These are phyloP conservation scores for Cosmorhoe ocellata DNA, from an alignment of 2,888 invertebrate species.

Conservation along the genomic window DNA sequence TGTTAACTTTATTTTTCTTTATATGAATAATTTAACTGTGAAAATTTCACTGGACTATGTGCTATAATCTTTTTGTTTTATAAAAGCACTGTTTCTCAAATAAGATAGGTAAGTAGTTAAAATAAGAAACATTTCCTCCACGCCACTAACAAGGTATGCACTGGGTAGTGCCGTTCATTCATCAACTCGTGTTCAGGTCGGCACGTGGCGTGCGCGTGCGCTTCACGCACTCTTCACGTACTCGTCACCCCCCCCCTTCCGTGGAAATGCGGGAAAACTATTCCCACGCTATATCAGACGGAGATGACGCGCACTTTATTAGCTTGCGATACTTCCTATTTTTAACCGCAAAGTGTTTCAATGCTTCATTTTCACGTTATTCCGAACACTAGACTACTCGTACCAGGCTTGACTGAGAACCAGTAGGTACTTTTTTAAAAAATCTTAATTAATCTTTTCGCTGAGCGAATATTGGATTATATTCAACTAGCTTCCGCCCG, in stretches of 20 bases:
- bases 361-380: no score
- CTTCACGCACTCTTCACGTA: conserved; percentile 32
- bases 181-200: conserved; percentile 32
- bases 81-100: no score
- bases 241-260: conserved; percentile 23
- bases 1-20: no score
- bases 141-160: conserved; percentile 12
- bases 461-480: no score
- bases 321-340: background rate
- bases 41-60: no score
- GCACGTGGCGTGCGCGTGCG: conserved; percentile 55
- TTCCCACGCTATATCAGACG: conserved; percentile 25
- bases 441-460: no score
- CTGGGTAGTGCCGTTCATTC: conserved; percentile 38
- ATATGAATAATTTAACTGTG: no score
- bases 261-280: conserved; percentile 46
- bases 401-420: no score
- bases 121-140: background rate
- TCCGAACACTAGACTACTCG: no score
- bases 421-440: no score
- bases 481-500: no score
- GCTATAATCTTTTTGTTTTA: no score
- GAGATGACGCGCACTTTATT: conserved; percentile 4
- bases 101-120: background rate
- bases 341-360: background rate